Evolutionary conservation across 2,797 vertebrate species (phyloP).

Genomic region (Halcyon smyrnensis): DNA sequence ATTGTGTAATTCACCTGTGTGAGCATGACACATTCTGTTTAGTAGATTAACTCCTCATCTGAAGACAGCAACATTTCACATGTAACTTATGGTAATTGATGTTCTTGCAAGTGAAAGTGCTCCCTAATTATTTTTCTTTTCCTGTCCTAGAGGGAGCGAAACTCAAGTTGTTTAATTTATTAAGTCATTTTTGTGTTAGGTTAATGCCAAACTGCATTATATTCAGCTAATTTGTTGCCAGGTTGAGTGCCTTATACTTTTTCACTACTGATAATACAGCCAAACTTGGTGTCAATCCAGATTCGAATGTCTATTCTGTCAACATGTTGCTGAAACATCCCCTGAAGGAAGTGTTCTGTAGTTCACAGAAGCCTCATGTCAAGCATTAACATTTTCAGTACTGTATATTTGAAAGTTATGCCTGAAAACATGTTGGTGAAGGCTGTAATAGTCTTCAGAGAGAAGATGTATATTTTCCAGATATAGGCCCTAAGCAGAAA

Average conservation of each 20-base stretch:
- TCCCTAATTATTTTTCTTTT: slow-evolving; percentile 70
- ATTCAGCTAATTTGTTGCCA: slow-evolving; percentile 24
- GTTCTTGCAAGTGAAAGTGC: slow-evolving; percentile 70
- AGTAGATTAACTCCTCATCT: slow-evolving; percentile 74
- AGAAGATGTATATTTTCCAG: background rate
- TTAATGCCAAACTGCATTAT: slow-evolving; percentile 12
- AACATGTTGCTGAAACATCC: slow-evolving; percentile 27
- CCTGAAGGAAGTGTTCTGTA: slow-evolving; percentile 16
- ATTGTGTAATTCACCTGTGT: slow-evolving; percentile 13
- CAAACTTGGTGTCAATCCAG: background rate
- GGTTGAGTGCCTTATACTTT: background rate
- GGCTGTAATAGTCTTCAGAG: background rate
- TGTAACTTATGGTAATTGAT: slow-evolving; percentile 73
- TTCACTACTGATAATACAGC: background rate
- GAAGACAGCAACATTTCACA: slow-evolving; percentile 64
- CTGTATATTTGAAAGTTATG: slow-evolving; percentile 16
- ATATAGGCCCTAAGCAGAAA: background rate
- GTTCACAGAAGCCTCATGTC: slow-evolving; percentile 1
- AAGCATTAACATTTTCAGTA: slow-evolving; percentile 16
- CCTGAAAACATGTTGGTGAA: slow-evolving; percentile 26
- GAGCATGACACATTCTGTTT: slow-evolving; percentile 57
- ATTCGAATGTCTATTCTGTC: slow-evolving; percentile 4
- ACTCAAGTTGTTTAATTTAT: slow-evolving; percentile 68
- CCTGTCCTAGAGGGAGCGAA: slow-evolving; percentile 40
- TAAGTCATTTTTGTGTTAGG: slow-evolving; percentile 33